Evolutionary conservation across 2,888 invertebrate genomes (phyloP).

Genomic region (Drosophila recens): DNA sequence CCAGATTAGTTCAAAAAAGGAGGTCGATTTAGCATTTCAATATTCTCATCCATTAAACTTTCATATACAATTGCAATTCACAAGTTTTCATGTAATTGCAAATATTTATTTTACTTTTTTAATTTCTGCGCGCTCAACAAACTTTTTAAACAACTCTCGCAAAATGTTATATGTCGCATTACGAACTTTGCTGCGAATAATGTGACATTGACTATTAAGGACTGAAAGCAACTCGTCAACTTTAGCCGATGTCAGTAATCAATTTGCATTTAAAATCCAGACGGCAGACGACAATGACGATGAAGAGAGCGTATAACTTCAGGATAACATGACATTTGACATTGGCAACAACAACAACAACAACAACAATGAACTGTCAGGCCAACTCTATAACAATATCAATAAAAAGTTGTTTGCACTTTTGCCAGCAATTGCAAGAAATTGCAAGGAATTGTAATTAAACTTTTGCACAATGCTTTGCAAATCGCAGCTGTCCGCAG

Average conservation of each 20-base stretch:
- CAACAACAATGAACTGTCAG: slow-evolving; percentile 31
- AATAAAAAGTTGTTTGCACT: slow-evolving; percentile 74
- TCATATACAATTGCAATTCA: background rate
- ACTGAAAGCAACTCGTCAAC: slow-evolving; percentile 70
- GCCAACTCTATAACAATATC: slow-evolving; percentile 70
- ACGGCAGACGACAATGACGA: slow-evolving; percentile 45
- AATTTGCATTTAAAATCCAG: slow-evolving; percentile 70
- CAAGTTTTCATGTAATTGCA: background rate
- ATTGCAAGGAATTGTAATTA: slow-evolving; percentile 74
- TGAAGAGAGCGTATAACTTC: slow-evolving; percentile 54
- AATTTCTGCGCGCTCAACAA: background rate
- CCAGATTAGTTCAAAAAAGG: background rate
- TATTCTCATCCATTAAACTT: background rate
- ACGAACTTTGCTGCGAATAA: slow-evolving; percentile 37
- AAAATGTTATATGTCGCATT: slow-evolving; percentile 13
- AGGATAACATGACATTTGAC: slow-evolving; percentile 78
- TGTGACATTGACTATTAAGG: slow-evolving; percentile 68
- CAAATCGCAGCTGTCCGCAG: slow-evolving; percentile 76
- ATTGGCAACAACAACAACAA: slow-evolving; percentile 47
- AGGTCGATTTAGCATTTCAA: no score
- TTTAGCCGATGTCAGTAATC: slow-evolving; percentile 68
- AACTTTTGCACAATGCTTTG: slow-evolving; percentile 67
- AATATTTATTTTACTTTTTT: background rate
- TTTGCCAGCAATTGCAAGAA: slow-evolving; percentile 64
- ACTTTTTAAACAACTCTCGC: slow-evolving; percentile 27